Percentiles rank a stretch among this genome's conserved stretches.
Evolutionary conservation across 2,797 vertebrate genomes (phyloP).

Genomic region (Sphenopsis melanotis): DNA sequence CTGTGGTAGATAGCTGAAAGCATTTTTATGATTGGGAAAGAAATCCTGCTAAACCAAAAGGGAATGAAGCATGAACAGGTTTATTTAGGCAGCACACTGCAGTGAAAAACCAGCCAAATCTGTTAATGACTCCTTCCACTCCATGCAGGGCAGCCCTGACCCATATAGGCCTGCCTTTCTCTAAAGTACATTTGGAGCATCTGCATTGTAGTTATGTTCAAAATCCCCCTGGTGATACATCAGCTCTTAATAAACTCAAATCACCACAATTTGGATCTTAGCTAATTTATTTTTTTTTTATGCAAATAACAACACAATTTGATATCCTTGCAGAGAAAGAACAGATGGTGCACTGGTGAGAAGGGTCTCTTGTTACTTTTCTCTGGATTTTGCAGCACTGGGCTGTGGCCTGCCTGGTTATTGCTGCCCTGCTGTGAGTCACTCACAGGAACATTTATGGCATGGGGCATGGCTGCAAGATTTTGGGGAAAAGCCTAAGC

Average conservation of each 20-base stretch:
- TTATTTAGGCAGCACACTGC: background rate
- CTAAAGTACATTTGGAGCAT: background rate
- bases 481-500: background rate
- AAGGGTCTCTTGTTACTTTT: background rate
- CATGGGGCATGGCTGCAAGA: background rate
- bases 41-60: background rate
- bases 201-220: background rate
- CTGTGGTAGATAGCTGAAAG: background rate
- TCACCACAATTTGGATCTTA: background rate
- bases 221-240: background rate
- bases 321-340: background rate
- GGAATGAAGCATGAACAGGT: background rate
- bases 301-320: slow-evolving; percentile 18
- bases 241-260: background rate
- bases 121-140: background rate
- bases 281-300: background rate
- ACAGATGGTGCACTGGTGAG: slow-evolving; percentile 40
- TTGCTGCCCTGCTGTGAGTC: background rate
- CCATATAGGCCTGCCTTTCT: background rate
- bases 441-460: background rate
- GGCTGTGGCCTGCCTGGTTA: background rate
- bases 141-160: background rate
- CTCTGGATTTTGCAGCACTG: background rate
- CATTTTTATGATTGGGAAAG: background rate
- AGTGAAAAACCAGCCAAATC: background rate